phyloP scores from a whole-genome alignment of 2,797 vertebrate genomes.

The Masticophis lateralis region DNA sequence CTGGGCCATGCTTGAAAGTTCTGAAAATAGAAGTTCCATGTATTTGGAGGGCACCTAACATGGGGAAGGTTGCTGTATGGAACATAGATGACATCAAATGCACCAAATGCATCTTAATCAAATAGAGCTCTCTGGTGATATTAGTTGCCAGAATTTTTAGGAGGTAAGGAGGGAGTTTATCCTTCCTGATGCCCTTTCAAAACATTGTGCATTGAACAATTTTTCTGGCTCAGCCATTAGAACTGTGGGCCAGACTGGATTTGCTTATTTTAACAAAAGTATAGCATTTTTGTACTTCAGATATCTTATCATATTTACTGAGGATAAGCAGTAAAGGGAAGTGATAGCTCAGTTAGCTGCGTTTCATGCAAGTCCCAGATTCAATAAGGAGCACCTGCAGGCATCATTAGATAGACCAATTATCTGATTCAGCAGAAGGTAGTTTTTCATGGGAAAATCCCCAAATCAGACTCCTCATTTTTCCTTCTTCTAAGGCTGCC shows the following conservation, averaged over 20 bases:
- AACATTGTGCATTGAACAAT: neutral
- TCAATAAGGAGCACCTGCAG: neutral
- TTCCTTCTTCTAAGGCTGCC: conserved; percentile 77
- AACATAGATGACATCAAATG: neutral
- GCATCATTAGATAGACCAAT: neutral
- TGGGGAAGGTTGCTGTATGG: neutral
- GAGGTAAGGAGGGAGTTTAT: neutral
- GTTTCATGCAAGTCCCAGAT: neutral
- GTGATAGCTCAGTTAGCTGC: neutral
- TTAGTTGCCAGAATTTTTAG: neutral
- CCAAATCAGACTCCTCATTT: neutral
- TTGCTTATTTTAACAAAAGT: neutral
- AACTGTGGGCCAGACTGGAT: neutral
- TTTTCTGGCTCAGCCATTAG: neutral
- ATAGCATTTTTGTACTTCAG: neutral
- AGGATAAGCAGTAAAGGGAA: neutral
- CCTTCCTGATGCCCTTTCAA: neutral
- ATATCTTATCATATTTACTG: neutral
- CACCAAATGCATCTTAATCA: neutral
- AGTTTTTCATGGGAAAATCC: neutral
- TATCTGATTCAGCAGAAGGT: neutral
- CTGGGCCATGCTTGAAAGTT: neutral
- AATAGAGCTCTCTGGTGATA: neutral
- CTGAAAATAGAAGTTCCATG: neutral
- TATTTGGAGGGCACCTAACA: neutral